Evolutionary conservation across 1,140 invertebrate species (phyloP), one percentile per base, ranked within the genome.

Genomic region (Goniozus legneri): DNA sequence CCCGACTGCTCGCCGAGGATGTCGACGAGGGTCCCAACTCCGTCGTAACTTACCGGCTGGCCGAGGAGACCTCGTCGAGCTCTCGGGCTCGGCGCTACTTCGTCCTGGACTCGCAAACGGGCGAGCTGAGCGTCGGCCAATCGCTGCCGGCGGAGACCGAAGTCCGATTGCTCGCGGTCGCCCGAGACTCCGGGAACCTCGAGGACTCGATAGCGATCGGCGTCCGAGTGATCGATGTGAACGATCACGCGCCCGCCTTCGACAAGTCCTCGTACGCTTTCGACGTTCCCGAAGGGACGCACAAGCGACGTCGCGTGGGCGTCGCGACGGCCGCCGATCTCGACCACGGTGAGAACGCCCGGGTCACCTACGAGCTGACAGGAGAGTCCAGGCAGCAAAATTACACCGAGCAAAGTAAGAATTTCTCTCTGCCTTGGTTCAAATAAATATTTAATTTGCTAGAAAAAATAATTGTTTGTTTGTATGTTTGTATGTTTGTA

Each of bases 241-340:
- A 95, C 63, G 87, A 95, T 62, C 89, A 93, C 64, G 80, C 85
- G 12, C 92, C 92, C 0, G 80, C 83, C 34, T 95, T 95, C 54
- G 84, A 83, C 50, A 84, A 88, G 58, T 79, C 84, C 1, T 87
- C 84, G 80, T 95, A 94, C 67, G 84, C 80, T 12, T 94, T 93
- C 61, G 85, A 90, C 51, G 78, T 92, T 0, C 76, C 85, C 13
- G 92, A 95, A 76, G 87, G 89, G 1, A 77, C 79, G 33, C 87
- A 89, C 64, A 78, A 83, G 4, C 79, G 83, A 21, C 80, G 80
- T 39, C 77, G 88, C 2, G 69, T 90, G 19, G 92, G 91, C 10
- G 82, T 79, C 48, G 83, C 95, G 44, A 80, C 83, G 50, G 89
- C 89, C 0, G 80, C 79, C 1, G 90, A 93, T 70, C 78, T 79